Conservation (phyloP, 2,888 invertebrate species). For the Balanococcus diminutus region DNA sequence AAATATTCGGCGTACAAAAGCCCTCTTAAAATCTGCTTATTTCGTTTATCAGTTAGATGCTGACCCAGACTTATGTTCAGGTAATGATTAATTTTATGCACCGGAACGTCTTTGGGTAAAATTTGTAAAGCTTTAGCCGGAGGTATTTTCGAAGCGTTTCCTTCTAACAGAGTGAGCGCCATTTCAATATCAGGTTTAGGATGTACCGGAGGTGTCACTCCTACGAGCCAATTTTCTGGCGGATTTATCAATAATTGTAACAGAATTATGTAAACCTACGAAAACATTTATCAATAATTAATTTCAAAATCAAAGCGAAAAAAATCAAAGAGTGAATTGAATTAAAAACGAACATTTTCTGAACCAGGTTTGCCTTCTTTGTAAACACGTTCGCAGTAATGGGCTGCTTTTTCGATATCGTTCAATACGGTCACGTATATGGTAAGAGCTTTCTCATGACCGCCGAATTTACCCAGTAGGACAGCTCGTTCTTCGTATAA, state of each 20-base stretch:
- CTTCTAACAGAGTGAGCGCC: constrained; percentile 80
- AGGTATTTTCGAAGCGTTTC: constrained; percentile 78
- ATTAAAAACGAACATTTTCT: constrained; percentile 56
- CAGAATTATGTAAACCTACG: constrained; percentile 69
- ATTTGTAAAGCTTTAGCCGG: constrained; percentile 71
- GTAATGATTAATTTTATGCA: constrained; percentile 77
- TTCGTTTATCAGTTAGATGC: constrained; percentile 75
- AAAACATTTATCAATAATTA: not conserved
- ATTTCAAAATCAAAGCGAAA: constrained; percentile 19
- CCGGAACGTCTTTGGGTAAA: constrained; percentile 79
- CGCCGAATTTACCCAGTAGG: constrained; percentile 86
- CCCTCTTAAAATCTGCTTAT: constrained; percentile 80
- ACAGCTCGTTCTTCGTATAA: constrained; percentile 92
- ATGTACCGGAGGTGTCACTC: constrained; percentile 64
- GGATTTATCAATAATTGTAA: constrained; percentile 67
- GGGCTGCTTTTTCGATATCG: constrained; percentile 80
- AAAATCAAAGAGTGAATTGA: not conserved
- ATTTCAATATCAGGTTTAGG: constrained; percentile 77
- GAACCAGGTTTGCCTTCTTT: constrained; percentile 62
- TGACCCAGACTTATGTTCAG: constrained; percentile 78
- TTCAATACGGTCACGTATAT: constrained; percentile 89
- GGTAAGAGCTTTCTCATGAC: constrained; percentile 90
- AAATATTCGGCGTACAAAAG: constrained; percentile 83
- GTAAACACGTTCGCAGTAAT: constrained; percentile 80
- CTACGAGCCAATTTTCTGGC: constrained; percentile 61